A percentile compares a stretch with the other conserved stretches of the same genome.
These are phyloP conservation scores for Psittacara wagleri DNA, from an alignment of 2,113 vertebrate species.

Conservation along the genomic window DNA sequence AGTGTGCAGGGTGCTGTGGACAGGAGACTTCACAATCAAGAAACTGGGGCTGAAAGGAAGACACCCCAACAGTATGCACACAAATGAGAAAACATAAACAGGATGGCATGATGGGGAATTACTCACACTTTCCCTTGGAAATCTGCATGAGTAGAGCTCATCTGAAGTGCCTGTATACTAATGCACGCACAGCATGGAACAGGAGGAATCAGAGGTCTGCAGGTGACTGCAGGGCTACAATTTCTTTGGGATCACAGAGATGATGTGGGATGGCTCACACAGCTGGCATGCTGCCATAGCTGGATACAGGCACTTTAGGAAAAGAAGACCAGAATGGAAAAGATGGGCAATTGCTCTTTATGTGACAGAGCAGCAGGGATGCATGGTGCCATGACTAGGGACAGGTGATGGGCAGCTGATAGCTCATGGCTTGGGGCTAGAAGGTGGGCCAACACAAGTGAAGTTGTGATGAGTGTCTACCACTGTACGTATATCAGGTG, in stretches of 20 bases:
- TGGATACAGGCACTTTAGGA: neutral
- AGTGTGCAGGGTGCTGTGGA: neutral
- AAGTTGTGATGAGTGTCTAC: neutral
- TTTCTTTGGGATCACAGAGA: neutral
- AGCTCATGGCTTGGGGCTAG: neutral
- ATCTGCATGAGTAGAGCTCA: neutral
- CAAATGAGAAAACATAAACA: neutral
- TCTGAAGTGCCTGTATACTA: neutral
- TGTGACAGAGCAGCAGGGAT: neutral
- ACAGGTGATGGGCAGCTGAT: fast-evolving
- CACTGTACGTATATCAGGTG: neutral
- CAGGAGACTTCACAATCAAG: neutral
- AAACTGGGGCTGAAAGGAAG: neutral
- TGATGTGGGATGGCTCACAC: neutral
- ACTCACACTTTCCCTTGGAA: neutral
- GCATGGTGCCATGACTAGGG: fast-evolving
- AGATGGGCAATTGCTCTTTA: neutral
- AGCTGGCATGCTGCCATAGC: neutral
- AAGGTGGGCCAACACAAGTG: neutral
- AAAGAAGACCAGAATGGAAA: neutral
- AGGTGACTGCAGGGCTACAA: neutral
- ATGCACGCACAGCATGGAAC: neutral
- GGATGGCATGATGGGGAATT: neutral
- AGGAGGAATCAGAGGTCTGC: neutral
- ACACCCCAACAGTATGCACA: neutral